A percentile compares a stretch with the other conserved stretches of the same genome.
Evolutionary conservation across 2,113 vertebrate genomes (phyloP).

Genomic region (Paedocypris sp.): DNA sequence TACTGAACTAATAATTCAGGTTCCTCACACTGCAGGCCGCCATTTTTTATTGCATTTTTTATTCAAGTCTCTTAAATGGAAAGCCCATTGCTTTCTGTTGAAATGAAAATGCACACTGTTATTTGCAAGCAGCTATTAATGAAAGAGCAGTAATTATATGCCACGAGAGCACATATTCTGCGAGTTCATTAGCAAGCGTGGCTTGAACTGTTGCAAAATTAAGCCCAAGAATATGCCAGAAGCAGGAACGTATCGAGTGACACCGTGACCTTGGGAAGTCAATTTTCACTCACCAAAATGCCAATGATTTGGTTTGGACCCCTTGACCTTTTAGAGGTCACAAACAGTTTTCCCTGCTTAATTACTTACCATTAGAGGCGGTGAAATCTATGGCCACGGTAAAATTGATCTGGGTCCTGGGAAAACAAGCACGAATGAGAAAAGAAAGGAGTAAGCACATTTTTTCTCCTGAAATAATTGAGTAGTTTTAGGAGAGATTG

Average conservation of each 20-base stretch:
- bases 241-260: not conserved
- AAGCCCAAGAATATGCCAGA: no score
- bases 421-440: slow-evolving; percentile 30
- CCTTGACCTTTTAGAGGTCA: not conserved
- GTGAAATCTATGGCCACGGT: slow-evolving; percentile 96
- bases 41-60: no score
- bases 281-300: not conserved
- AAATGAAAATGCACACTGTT: not conserved
- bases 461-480: slow-evolving; percentile 5
- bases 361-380: slow-evolving; percentile 84
- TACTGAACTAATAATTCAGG: slow-evolving; percentile 11
- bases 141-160: slow-evolving; percentile 35
- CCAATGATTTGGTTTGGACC: slow-evolving; percentile 3
- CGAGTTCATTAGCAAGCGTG: not conserved
- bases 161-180: no score
- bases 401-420: slow-evolving; percentile 91
- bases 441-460: slow-evolving; percentile 20
- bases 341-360: not conserved
- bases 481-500: slow-evolving; percentile 14
- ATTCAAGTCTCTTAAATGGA: not conserved
- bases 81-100: not conserved
- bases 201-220: not conserved
- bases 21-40: not conserved
- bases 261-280: not conserved
- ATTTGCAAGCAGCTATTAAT: slow-evolving; percentile 19